A percentile compares a stretch with the other conserved stretches of the same genome.
Conservation (phyloP, 2,888 invertebrate genomes). For the Morinoia aosen region DNA sequence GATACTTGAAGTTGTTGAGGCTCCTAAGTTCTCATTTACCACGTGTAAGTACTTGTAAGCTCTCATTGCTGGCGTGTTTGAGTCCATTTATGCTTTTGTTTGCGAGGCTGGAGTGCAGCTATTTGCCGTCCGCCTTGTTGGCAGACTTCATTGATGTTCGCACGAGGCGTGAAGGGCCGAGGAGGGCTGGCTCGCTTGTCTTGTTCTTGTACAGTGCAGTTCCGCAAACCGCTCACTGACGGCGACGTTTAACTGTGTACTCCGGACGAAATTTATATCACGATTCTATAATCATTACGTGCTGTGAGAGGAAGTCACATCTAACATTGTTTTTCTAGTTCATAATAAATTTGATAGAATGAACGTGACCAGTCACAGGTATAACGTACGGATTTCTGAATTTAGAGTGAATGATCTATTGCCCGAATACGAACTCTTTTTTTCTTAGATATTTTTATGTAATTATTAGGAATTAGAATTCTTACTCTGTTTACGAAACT, state of each 20-base stretch:
- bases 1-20: background rate
- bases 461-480: too few species aligned
- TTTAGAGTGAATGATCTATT: too few species aligned
- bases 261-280: background rate
- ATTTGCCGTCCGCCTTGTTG: background rate
- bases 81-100: background rate
- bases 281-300: background rate
- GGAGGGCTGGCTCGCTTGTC: background rate
- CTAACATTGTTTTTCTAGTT: background rate
- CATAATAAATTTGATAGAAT: too few species aligned
- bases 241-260: background rate
- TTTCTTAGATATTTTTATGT: background rate
- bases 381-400: too few species aligned
- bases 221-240: background rate
- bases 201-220: background rate
- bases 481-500: too few species aligned
- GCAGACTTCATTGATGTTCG: background rate
- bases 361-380: too few species aligned
- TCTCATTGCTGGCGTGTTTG: background rate
- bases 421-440: background rate
- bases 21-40: background rate
- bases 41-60: too few species aligned
- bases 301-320: background rate
- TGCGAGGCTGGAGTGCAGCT: background rate
- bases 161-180: background rate